Evolutionary conservation across 2,113 vertebrate species (phyloP).

Genomic region (Pluvialis apricaria): DNA sequence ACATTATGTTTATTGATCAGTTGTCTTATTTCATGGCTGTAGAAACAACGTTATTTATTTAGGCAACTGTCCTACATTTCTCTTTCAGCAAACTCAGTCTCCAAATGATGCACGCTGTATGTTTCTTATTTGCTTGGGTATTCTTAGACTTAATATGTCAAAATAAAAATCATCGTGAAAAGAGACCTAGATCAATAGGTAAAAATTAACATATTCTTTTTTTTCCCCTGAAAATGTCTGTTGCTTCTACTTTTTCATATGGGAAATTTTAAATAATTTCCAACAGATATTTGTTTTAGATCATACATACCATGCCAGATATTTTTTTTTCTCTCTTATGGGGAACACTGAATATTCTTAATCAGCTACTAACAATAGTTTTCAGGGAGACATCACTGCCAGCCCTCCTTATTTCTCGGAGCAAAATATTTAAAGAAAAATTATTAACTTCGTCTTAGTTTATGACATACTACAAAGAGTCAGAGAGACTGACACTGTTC

Average conservation of each 20-base stretch:
- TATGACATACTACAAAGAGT: not conserved
- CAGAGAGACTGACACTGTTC: not conserved
- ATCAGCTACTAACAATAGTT: not conserved
- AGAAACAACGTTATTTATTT: not conserved
- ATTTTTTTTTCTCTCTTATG: not conserved
- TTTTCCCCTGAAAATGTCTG: not conserved
- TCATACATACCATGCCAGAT: not conserved
- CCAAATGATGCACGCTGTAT: not conserved
- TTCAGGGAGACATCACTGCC: not conserved
- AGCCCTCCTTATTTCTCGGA: not conserved
- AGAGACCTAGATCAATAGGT: not conserved
- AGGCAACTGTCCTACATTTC: not conserved
- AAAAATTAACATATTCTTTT: not conserved
- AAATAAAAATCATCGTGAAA: not conserved
- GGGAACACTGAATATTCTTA: not conserved
- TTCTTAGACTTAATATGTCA: not conserved
- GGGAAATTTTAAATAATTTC: not conserved
- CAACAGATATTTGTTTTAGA: not conserved
- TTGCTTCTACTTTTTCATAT: not conserved
- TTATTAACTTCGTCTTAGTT: not conserved
- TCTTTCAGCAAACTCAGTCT: not conserved
- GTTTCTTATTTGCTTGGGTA: not conserved
- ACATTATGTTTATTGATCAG: not conserved
- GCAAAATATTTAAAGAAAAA: not conserved
- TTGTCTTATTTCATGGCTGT: not conserved